phyloP scores from a whole-genome alignment of 2,797 vertebrate species.

The Tinamus major region DNA sequence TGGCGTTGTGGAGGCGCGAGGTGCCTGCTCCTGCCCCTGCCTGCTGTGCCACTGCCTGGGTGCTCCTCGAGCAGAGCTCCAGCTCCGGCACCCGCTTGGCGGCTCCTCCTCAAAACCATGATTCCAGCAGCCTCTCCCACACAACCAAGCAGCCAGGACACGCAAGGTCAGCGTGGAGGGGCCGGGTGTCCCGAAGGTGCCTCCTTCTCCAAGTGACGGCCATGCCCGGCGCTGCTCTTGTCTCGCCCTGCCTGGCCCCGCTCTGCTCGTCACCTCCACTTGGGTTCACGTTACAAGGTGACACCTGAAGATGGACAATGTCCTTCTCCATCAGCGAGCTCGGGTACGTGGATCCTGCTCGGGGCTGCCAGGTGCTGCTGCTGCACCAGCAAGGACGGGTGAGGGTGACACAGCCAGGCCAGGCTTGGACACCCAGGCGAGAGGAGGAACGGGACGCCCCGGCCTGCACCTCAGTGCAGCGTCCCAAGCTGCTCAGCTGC shows the following conservation, averaged over 20 bases:
- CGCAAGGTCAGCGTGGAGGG: accelerated
- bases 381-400: neutral
- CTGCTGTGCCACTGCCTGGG: neutral
- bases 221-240: neutral
- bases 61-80: neutral
- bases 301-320: neutral
- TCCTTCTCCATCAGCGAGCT: neutral
- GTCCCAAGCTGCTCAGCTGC: accelerated
- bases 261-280: no score
- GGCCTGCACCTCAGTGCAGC: neutral
- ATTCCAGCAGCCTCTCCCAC: neutral
- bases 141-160: neutral
- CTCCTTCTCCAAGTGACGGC: neutral
- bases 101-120: neutral
- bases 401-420: accelerated
- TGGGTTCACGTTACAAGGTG: neutral
- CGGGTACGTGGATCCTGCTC: neutral
- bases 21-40: no score
- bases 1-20: neutral
- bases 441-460: no score
- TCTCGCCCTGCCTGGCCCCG: neutral
- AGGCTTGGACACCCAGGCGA: no score
- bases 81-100: accelerated
- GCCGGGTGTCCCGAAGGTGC: neutral
- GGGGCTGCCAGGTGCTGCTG: accelerated